Evolutionary conservation across 2,888 invertebrate species (phyloP), one percentile per base, ranked within the genome.

Genomic region (Argyresthia albistria): DNA sequence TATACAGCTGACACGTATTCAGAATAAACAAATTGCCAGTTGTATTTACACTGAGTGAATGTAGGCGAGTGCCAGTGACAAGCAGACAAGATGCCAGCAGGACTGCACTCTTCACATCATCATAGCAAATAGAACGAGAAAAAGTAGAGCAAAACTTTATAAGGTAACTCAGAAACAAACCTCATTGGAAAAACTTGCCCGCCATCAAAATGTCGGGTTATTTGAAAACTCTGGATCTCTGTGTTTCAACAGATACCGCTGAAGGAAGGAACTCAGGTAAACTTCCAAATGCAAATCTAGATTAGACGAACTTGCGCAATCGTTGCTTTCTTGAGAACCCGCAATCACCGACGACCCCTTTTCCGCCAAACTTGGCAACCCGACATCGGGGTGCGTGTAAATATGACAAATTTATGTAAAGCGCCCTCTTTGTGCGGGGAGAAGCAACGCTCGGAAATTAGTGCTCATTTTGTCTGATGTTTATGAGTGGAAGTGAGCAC

Each of bases 391-490:
- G 64, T 76, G 79, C 78, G 81, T 80, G 75, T 74, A 76, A 86
- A 82, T 84, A 87, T 86, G 84, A 83, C 82, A 82, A 82, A 80
- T 84, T 83, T 87, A 84, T 83, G 83, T 73, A 76, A 80, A 83
- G 67, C 74, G 71, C 67, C 71, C 73, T 71, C 73, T 70, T 68
- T 73, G 72, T 68, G 68, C 64, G 64, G 62, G 62, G 67, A 58
- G 58, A 61, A 62, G 63, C 45, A 42, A 50, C 25, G 53, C 45
- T 53, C 53, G 74, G 73, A 74, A 83, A 82, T 83, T 84, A 84
- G 83, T 81, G 75, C 75, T 83, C 81, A 80, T 84, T 81, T 69
- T 65, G 72, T 71, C 61, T 65, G 66, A 76, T 80, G 82, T 86
- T 86, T 86, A 86, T 74, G 83, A 76, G 69, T 69, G 64, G 55